These are phyloP conservation scores for Cyprinodon brontotheroides DNA, from an alignment of 2,113 vertebrate species.

Conservation along the genomic window DNA sequence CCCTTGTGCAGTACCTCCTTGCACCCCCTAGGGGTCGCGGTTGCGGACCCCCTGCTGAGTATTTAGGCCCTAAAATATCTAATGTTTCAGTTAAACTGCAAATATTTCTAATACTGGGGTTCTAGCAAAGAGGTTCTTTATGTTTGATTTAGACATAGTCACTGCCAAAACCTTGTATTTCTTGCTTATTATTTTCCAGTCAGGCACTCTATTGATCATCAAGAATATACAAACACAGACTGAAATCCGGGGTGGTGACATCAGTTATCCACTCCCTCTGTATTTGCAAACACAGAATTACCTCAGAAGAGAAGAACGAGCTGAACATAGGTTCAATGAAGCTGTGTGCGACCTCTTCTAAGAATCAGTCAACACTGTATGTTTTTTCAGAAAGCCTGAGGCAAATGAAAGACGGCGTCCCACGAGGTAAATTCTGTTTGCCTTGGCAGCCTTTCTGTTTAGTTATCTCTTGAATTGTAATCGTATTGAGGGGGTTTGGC, in stretches of 20 bases:
- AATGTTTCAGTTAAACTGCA: not conserved
- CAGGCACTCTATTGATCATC: conserved; percentile 34
- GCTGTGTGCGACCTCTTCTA: conserved; percentile 50
- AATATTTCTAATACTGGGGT: not conserved
- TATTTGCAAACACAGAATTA: conserved; percentile 52
- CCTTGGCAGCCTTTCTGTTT: conserved; percentile 51
- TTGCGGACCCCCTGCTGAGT: not conserved
- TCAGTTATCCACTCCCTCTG: conserved; percentile 38
- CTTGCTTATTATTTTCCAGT: conserved; percentile 9
- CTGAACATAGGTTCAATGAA: conserved; percentile 45
- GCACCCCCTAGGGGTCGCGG: no score
- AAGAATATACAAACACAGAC: conserved; percentile 17
- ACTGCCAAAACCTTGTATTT: conserved; percentile 9
- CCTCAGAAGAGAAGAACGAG: conserved; percentile 48
- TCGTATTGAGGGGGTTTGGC: conserved; percentile 50
- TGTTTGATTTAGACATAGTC: conserved; percentile 3
- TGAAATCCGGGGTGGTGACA: conserved; percentile 38
- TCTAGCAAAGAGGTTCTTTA: not conserved
- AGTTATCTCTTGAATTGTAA: conserved; percentile 48
- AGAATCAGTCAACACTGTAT: conserved; percentile 21
- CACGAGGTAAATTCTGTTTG: conserved; percentile 33
- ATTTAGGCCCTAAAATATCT: not conserved
- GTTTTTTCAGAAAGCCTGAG: conserved; percentile 33
- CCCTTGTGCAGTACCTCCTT: no score
- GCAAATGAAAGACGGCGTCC: conserved; percentile 41